These are phyloP conservation scores for Thomomys bottae DNA, from an alignment of 2,113 vertebrate genomes.

Conservation along the genomic window DNA sequence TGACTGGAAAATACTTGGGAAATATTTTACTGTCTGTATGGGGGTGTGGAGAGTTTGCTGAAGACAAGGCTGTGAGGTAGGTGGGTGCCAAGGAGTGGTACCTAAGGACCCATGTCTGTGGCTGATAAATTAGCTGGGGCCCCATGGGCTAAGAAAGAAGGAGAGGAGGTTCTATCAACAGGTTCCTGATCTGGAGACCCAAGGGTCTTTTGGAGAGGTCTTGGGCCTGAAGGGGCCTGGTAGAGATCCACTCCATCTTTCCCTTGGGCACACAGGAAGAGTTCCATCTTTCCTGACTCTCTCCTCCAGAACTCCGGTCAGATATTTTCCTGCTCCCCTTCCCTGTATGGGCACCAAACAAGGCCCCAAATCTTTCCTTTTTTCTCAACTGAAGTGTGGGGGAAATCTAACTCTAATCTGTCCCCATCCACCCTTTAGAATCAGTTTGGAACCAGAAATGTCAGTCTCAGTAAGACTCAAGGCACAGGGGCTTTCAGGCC, in stretches of 20 bases:
- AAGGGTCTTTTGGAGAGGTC: not conserved
- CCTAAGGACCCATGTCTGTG: slow-evolving; percentile 20
- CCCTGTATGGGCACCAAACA: not conserved
- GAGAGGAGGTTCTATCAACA: too few relatives aligned
- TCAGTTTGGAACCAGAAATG: not conserved
- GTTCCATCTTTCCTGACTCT: not conserved
- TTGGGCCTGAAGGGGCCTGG: not conserved
- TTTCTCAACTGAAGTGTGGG: not conserved
- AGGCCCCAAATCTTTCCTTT: not conserved
- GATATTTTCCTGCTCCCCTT: not conserved
- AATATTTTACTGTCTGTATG: not conserved
- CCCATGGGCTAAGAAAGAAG: too few relatives aligned
- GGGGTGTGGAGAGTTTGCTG: not conserved
- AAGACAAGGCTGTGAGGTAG: not conserved
- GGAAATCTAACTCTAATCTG: not conserved
- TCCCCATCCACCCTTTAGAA: too few relatives aligned
- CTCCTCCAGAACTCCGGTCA: not conserved
- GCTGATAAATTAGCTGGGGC: not conserved
- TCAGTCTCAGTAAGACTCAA: not conserved
- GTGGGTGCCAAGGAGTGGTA: not conserved
- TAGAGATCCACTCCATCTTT: not conserved
- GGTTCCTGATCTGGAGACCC: not conserved
- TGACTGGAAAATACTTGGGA: not conserved
- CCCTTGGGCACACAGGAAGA: not conserved
- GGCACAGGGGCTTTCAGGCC: not conserved